Conservation (phyloP, 2,888 invertebrate species). For the Cheilosia impressa region DNA sequence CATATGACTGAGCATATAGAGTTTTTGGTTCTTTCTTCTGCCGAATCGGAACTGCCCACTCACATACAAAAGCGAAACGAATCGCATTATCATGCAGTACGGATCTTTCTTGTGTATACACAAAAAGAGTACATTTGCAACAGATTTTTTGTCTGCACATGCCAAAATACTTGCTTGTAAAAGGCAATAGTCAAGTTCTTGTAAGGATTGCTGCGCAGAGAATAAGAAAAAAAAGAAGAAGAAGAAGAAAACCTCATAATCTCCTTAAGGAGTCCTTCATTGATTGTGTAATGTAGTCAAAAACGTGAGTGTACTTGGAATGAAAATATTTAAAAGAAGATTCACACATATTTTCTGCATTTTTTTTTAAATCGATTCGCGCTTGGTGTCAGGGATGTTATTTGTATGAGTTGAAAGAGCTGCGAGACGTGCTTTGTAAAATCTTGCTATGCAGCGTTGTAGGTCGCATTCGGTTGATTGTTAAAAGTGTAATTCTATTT, state of each 20-base stretch:
- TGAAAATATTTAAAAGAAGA: background rate
- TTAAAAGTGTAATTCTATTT: no score
- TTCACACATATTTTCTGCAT: constrained; percentile 4
- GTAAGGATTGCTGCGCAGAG: constrained; percentile 14
- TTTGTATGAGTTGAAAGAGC: background rate
- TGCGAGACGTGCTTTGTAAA: no score
- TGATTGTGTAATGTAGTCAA: constrained; percentile 53
- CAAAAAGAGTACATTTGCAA: constrained; percentile 35
- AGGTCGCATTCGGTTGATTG: no score
- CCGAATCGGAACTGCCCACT: constrained; percentile 53
- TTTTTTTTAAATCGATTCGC: constrained; percentile 6
- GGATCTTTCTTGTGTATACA: constrained; percentile 45
- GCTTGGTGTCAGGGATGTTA: background rate
- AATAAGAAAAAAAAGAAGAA: background rate
- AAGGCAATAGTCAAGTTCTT: constrained; percentile 44
- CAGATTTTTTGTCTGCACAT: constrained; percentile 44
- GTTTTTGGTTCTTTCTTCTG: background rate
- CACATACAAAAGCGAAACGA: constrained; percentile 30
- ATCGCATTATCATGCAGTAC: constrained; percentile 67
- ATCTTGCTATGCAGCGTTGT: no score
- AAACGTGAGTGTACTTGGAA: constrained; percentile 49
- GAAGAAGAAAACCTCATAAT: constrained; percentile 32
- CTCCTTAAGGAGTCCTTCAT: constrained; percentile 46
- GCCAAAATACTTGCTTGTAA: constrained; percentile 39
- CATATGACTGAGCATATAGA: constrained; percentile 29